These are phyloP conservation scores for Drosophila mimica DNA, from an alignment of 2,888 invertebrate genomes.

Conservation along the genomic window DNA sequence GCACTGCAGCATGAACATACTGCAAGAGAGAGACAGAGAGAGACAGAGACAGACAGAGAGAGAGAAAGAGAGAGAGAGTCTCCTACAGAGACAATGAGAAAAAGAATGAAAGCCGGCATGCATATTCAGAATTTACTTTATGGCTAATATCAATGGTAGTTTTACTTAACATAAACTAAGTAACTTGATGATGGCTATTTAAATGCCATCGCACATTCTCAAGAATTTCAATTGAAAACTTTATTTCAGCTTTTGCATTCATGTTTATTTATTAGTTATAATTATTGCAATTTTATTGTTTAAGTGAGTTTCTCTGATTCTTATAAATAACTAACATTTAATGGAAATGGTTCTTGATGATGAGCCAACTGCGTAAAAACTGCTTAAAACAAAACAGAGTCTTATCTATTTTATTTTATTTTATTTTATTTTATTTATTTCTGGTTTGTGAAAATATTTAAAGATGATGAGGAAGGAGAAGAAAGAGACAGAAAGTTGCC, in stretches of 20 bases:
- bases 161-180: constrained; percentile 74
- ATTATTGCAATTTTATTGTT: constrained; percentile 30
- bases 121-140: constrained; percentile 53
- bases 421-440: background rate
- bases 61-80: constrained; percentile 22
- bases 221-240: constrained; percentile 26
- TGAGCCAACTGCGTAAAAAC: background rate
- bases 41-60: background rate
- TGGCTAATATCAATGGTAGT: constrained; percentile 59
- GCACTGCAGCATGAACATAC: constrained; percentile 71
- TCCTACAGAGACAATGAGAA: background rate
- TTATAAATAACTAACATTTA: background rate
- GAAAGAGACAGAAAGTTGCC: background rate
- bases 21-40: constrained; percentile 3
- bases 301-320: background rate
- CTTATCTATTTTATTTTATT: background rate
- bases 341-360: background rate
- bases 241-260: constrained; percentile 26
- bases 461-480: background rate
- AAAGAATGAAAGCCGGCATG: background rate
- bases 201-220: constrained; percentile 56
- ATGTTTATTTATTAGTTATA: constrained; percentile 51
- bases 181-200: constrained; percentile 71
- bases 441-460: background rate
- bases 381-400: background rate